Base-by-base conservation (phyloP, 2,113 vertebrate genomes). In the Sebastes schlegelii region DNA sequence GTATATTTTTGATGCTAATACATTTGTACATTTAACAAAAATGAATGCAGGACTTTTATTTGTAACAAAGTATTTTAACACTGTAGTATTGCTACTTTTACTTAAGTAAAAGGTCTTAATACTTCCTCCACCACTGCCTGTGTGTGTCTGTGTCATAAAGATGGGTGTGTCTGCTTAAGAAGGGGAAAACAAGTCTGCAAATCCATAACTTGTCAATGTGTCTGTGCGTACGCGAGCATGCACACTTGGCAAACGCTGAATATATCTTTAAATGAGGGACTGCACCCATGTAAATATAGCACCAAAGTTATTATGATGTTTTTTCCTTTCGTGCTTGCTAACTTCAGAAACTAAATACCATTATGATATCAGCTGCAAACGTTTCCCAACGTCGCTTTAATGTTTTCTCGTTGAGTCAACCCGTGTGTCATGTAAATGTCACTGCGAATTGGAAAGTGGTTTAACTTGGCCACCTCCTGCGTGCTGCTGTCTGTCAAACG, bases 401-500 rank as follows among this genome's bases (percentile, higher is more conserved):
- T 76, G 66, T 61, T 85, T 85, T 83, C 23, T 40, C 4, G 10
- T 55, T 26, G 40, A 71, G 61, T 80, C 84, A 81, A 77, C 58
- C 77, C 68, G 23, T 77, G 78, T 62, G 75, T 86, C 88, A 83
- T 89, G 92, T 90, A 92, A 90, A 89, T 87, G 88, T 80, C 80
- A 82, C 12, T 60, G 13, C 21, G 72, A 57, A 88, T 78, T 87
- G 54, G 79, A 80, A 87, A 90, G 80, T 85, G 80, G 87, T 82
- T 90, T 88, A 90, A 92, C 86, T 86, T 74, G 79, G 79, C 79
- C 69, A 67, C 83, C 83, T 73, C 74, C 55, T 76, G 88, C 76
- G 51, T 89, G 90, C 88, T 77, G 87, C 90, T 86, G 91, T 93
- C 91, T 77, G 80, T 93, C 92, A 93, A 92, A 91, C 71, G 60